A percentile compares a stretch with the other conserved stretches of the same genome.
These are phyloP conservation scores for Erythrocercus mccallii DNA, from an alignment of 2,113 vertebrate species.

Conservation along the genomic window DNA sequence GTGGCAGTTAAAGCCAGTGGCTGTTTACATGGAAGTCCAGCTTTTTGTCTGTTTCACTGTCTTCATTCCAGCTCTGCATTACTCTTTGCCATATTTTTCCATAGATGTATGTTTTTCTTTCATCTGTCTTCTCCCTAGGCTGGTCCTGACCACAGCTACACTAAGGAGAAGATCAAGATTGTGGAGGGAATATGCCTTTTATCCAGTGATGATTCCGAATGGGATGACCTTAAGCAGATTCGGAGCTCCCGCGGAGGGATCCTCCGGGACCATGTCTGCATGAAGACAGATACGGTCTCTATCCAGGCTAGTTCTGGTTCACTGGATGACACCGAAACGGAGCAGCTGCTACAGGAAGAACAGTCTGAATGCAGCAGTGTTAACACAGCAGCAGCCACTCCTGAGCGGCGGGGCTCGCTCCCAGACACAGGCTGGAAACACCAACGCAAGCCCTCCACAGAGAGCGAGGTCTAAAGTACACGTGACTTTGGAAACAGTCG, in stretches of 20 bases:
- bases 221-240: constrained; percentile 96
- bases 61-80: constrained; percentile 7
- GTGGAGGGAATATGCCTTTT: constrained; percentile 96
- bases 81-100: background rate
- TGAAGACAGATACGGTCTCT: constrained; percentile 95
- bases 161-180: constrained; percentile 96
- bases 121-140: constrained; percentile 68
- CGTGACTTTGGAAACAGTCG: background rate
- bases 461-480: constrained; percentile 88
- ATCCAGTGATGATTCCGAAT: constrained; percentile 89
- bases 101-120: background rate
- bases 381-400: constrained; percentile 80
- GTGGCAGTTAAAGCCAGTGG: background rate
- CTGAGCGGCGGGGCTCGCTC: constrained; percentile 86
- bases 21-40: background rate
- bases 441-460: constrained; percentile 88
- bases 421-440: constrained; percentile 94
- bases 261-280: constrained; percentile 91
- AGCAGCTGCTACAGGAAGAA: constrained; percentile 95
- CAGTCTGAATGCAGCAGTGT: constrained; percentile 95
- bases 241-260: constrained; percentile 88
- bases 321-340: constrained; percentile 92
- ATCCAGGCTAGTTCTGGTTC: constrained; percentile 95
- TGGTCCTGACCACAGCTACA: constrained; percentile 86
- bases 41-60: constrained; percentile 14